Conservation (phyloP, 2,113 vertebrate species). For the Eulemur macaco region DNA sequence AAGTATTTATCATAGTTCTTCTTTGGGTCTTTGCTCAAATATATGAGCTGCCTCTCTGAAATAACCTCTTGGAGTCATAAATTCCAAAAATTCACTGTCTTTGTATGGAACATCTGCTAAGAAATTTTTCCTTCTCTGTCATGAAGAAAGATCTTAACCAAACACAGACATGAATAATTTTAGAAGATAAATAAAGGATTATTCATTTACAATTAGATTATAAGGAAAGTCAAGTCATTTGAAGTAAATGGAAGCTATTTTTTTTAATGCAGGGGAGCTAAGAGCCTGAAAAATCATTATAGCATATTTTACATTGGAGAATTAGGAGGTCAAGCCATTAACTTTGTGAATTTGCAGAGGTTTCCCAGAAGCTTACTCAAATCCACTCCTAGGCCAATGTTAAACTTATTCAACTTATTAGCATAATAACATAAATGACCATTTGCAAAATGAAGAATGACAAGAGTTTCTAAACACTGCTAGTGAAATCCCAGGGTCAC, state of each 20-base stretch:
- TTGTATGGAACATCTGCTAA: slow-evolving; percentile 49
- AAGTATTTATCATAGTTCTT: slow-evolving; percentile 29
- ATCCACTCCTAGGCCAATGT: slow-evolving; percentile 73
- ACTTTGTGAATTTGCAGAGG: slow-evolving; percentile 81
- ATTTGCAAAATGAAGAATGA: slow-evolving; percentile 76
- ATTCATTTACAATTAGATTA: slow-evolving; percentile 79
- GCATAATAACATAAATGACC: slow-evolving; percentile 81
- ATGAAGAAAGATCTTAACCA: background rate
- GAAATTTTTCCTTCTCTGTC: slow-evolving; percentile 49
- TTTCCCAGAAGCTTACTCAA: slow-evolving; percentile 84
- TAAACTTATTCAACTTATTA: slow-evolving; percentile 80
- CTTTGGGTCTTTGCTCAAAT: slow-evolving; percentile 43
- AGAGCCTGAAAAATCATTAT: slow-evolving; percentile 79
- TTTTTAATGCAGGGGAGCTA: slow-evolving; percentile 62
- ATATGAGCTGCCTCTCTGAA: slow-evolving; percentile 57
- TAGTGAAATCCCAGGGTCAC: slow-evolving; percentile 75
- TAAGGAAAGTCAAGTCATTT: slow-evolving; percentile 71
- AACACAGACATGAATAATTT: slow-evolving; percentile 34
- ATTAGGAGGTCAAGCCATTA: slow-evolving; percentile 83
- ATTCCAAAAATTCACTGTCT: slow-evolving; percentile 53
- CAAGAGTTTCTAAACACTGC: slow-evolving; percentile 65
- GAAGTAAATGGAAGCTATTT: slow-evolving; percentile 66
- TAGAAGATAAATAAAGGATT: slow-evolving; percentile 69
- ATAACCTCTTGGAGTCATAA: slow-evolving; percentile 22
- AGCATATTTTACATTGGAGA: slow-evolving; percentile 82